Base-by-base conservation (phyloP, 2,888 invertebrate species). In the Mellilla xanthometata region DNA sequence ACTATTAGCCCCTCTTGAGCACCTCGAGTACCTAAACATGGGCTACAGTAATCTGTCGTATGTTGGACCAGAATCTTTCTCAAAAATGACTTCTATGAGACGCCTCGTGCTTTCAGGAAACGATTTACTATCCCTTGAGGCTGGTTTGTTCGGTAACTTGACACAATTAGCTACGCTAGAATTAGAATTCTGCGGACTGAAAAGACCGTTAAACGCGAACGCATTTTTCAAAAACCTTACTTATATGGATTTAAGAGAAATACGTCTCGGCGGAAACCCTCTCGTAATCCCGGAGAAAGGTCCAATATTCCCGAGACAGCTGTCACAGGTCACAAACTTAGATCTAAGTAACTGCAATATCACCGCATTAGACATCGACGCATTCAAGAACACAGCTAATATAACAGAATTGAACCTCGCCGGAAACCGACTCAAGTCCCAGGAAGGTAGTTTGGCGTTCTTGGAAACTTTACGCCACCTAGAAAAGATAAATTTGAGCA, bases 11-110 rank as follows among this genome's bases (percentile, higher is more conserved):
- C 94, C 94, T 0, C 72, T 94, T 1, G 91, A 92, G 47, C 92
- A 92, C 8, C 76, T 94, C 22, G 92, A 93, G 70, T 93, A 93
- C 62, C 78, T 94, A 2, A 93, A 94, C 69, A 94, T 94, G 94
- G 93, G 94, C 3, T 93, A 93, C 67, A 94, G 94, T 72, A 92
- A 93, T 65, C 80, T 94, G 2, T 93, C 93, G 0, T 90, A 91
- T 53, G 86, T 94, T 40, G 92, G 92, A 0, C 93, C 92, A 24
- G 90, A 92, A 19, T 92, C 93, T 2, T 94, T 94, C 64, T 90
- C 93, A 2, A 92, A 92, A 65, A 94, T 94, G 93, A 92, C 92
- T 1, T 91, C 92, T 6, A 87, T 94, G 78, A 93, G 91, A 62
- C 90, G 90, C 36, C 79, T 94, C 11, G 90, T 94, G 33, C 80